phyloP scores from a whole-genome alignment of 2,797 vertebrate genomes.

The Hydrophis major region DNA sequence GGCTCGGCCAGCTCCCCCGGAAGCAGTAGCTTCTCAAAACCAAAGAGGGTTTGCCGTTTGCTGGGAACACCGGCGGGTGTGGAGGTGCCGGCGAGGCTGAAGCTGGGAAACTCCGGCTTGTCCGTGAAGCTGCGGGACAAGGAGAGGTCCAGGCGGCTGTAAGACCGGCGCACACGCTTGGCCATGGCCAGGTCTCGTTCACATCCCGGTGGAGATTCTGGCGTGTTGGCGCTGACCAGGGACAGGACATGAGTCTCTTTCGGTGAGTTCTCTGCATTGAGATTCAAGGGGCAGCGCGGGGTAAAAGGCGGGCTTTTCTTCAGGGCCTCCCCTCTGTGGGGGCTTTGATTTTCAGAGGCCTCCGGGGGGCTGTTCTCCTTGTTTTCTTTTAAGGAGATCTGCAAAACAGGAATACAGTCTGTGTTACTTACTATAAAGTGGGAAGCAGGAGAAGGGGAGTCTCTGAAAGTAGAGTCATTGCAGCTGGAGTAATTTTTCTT shows the following conservation, averaged over 20 bases:
- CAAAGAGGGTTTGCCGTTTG: conserved; percentile 69
- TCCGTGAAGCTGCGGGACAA: conserved; percentile 42
- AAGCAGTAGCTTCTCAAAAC: conserved; percentile 68
- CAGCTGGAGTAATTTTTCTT: not conserved
- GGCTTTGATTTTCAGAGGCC: not conserved
- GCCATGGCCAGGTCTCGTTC: conserved; percentile 67
- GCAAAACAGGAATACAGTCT: not conserved
- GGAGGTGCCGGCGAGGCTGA: conserved; percentile 25
- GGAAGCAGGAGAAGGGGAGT: not conserved
- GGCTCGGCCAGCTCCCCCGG: conserved; percentile 42
- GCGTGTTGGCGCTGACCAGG: not conserved
- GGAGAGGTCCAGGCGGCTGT: conserved; percentile 69
- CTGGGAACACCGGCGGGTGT: conserved; percentile 48
- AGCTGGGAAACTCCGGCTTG: not conserved
- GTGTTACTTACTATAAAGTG: not conserved
- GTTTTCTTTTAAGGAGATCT: conserved; percentile 48
- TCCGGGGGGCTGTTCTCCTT: conserved; percentile 60
- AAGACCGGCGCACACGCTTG: conserved; percentile 75
- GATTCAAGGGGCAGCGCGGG: not conserved
- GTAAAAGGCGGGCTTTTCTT: not conserved
- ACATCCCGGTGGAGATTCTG: not conserved
- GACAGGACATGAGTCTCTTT: not conserved
- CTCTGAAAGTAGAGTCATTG: not conserved
- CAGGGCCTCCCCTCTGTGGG: not conserved
- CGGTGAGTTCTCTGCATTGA: fast-evolving